These are phyloP conservation scores for Gambelia wislizenii DNA, from an alignment of 2,797 vertebrate species.

Conservation along the genomic window DNA sequence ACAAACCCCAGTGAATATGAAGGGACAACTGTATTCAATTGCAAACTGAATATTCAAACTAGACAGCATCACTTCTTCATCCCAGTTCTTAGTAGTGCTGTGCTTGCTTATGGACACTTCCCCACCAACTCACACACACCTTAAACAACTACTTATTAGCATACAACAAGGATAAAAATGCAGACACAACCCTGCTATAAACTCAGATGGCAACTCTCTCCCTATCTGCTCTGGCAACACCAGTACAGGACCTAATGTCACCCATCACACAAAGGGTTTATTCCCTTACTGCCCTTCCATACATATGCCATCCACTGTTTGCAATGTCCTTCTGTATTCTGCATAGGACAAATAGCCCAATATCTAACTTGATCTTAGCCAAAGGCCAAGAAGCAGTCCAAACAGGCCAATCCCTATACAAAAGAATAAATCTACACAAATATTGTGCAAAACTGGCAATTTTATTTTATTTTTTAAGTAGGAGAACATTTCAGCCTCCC, in stretches of 20 bases:
- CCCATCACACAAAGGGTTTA: not conserved
- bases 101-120: not conserved
- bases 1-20: too few relatives aligned
- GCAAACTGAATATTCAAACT: not conserved
- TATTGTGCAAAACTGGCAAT: not conserved
- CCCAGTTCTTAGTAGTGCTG: too few relatives aligned
- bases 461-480: too few relatives aligned
- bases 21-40: too few relatives aligned
- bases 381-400: too few relatives aligned
- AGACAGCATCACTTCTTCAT: not conserved
- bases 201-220: not conserved
- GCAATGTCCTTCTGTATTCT: not conserved
- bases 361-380: too few relatives aligned
- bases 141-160: not conserved
- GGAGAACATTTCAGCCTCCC: not conserved
- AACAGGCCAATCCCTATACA: not conserved
- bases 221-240: not conserved
- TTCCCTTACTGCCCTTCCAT: not conserved
- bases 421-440: not conserved
- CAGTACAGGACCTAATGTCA: not conserved
- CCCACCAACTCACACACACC: not conserved
- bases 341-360: not conserved
- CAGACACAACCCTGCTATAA: not conserved
- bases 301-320: not conserved
- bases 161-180: not conserved